phyloP scores from a whole-genome alignment of 2,888 invertebrate genomes.

The Phragmatobia fuliginosa region DNA sequence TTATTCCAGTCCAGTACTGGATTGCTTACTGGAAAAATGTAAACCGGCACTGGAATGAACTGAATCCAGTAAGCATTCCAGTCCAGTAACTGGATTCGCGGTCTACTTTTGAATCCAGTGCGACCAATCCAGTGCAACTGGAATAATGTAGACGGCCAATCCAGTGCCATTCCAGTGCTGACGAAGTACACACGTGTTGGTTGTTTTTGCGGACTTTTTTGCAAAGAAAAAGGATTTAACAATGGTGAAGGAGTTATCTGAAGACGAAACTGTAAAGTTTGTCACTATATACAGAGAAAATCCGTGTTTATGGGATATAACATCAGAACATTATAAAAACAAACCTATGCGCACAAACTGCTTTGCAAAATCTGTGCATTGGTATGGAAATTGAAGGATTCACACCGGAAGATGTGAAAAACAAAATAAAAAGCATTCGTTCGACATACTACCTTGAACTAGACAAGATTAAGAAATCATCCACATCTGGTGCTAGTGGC shows the following conservation, averaged over 20 bases:
- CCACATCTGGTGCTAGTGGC: constrained; percentile 19
- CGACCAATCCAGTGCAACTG: constrained; percentile 16
- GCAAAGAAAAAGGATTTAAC: too few species aligned
- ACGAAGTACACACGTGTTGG: too few species aligned
- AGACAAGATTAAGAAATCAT: constrained; percentile 25
- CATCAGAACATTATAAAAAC: constrained; percentile 30
- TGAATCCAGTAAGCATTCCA: constrained; percentile 26
- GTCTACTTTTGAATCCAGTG: constrained; percentile 30
- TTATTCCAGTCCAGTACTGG: too few species aligned
- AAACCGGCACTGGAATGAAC: constrained; percentile 4
- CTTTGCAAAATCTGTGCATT: constrained; percentile 24
- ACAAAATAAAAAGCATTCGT: constrained; percentile 35
- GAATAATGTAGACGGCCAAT: constrained; percentile 26
- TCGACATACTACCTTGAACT: constrained; percentile 31
- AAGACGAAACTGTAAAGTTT: neutral
- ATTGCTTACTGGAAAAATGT: neutral
- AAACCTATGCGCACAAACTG: constrained; percentile 36
- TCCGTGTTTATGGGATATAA: constrained; percentile 15
- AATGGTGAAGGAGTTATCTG: too few species aligned
- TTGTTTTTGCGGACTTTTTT: too few species aligned
- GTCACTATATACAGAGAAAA: constrained; percentile 29
- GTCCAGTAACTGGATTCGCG: constrained; percentile 32
- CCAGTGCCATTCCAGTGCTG: too few species aligned
- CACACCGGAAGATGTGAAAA: constrained; percentile 10
- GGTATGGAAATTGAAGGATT: constrained; percentile 1